A percentile compares a stretch with the other conserved stretches of the same genome.
Evolutionary conservation across 1,140 invertebrate species (phyloP).

Genomic region (Ladona fulva): DNA sequence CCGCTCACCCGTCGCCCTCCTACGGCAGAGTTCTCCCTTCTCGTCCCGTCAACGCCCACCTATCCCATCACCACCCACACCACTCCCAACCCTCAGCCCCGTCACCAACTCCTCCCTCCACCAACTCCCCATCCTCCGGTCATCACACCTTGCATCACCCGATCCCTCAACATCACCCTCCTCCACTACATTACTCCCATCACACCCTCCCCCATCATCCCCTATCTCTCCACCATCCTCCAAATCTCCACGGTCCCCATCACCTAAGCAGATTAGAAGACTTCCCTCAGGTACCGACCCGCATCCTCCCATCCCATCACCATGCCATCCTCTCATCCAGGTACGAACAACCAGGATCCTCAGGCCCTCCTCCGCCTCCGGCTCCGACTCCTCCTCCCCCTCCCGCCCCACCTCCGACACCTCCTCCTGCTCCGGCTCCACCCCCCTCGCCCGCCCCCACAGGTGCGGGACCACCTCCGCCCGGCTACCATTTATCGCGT

Average conservation of each 20-base stretch:
- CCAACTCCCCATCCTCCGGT: neutral
- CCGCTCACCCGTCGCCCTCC: neutral
- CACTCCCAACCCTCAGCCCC: neutral
- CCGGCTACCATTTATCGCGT: conserved; percentile 31
- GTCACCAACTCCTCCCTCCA: neutral
- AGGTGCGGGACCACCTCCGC: conserved; percentile 34
- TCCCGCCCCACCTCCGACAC: neutral
- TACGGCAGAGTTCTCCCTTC: neutral
- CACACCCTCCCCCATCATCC: neutral
- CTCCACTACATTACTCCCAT: neutral
- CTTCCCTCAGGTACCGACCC: neutral
- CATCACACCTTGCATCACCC: neutral
- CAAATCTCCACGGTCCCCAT: neutral
- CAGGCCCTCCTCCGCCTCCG: neutral
- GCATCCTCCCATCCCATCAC: neutral
- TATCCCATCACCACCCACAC: neutral
- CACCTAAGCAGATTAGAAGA: neutral
- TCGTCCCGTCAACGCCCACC: neutral
- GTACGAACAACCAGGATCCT: neutral
- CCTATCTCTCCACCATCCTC: neutral
- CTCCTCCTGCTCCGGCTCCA: conserved; percentile 11
- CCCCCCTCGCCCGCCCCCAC: conserved; percentile 32
- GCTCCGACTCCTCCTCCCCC: conserved; percentile 13
- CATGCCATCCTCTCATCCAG: neutral
- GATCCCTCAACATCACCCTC: neutral